These are phyloP conservation scores for Xyrichtys novacula DNA, from an alignment of 2,797 vertebrate genomes.

Conservation along the genomic window DNA sequence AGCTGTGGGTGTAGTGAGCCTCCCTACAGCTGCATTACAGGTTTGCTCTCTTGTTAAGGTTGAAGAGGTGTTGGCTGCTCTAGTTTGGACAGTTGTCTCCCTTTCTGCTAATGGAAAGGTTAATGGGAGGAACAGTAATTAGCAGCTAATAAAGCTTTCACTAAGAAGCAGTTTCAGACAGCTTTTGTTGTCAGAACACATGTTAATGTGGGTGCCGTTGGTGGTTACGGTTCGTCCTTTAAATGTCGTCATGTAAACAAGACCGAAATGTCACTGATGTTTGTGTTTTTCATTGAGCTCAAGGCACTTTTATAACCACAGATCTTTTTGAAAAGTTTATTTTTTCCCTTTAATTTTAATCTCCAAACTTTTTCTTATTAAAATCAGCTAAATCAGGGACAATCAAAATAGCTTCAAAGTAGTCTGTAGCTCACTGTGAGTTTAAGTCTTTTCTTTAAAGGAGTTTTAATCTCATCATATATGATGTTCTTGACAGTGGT, in stretches of 20 bases:
- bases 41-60: conserved; percentile 34
- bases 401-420: no score
- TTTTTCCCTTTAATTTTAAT: neutral
- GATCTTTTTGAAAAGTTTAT: neutral
- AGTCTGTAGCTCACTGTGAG: no score
- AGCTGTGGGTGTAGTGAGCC: conserved; percentile 61
- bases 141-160: conserved; percentile 15
- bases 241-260: conserved; percentile 36
- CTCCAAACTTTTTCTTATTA: neutral
- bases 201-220: conserved; percentile 49
- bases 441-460: no score
- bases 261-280: conserved; percentile 2
- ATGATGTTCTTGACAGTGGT: no score
- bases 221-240: conserved; percentile 36
- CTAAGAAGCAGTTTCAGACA: conserved; percentile 17
- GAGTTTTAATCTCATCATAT: no score
- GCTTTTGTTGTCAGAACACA: conserved; percentile 56
- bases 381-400: no score
- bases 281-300: no score
- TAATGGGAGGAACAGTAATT: conserved; percentile 56
- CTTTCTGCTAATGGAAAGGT: conserved; percentile 5
- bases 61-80: conserved; percentile 55
- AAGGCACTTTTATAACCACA: no score
- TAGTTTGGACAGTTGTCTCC: conserved; percentile 7
- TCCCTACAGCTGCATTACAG: conserved; percentile 41